A percentile compares a stretch with the other conserved stretches of the same genome.
phyloP scores from a whole-genome alignment of 1,140 invertebrate genomes.

The Drepana arcuata region DNA sequence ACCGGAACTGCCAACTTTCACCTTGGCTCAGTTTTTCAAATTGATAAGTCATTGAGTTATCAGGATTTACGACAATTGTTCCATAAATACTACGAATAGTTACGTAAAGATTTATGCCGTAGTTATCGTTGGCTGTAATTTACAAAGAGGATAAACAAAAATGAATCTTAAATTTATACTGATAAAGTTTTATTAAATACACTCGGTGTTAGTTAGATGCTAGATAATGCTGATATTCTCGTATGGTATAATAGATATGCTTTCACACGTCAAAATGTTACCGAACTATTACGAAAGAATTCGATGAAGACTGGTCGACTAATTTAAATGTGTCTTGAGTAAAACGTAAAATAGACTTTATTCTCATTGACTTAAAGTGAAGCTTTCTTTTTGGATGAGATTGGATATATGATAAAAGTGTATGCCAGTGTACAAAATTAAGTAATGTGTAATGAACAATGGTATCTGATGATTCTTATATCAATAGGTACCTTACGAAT shows the following conservation, averaged over 20 bases:
- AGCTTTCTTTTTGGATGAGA: no score
- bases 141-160: neutral
- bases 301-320: slow-evolving; percentile 3
- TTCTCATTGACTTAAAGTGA: no score
- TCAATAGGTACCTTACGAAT: no score
- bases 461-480: no score
- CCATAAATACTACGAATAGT: no score
- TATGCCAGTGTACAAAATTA: no score
- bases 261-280: slow-evolving; percentile 21
- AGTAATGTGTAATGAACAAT: no score
- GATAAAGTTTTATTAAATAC: slow-evolving; percentile 11
- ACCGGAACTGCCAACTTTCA: slow-evolving; percentile 60
- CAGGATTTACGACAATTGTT: slow-evolving; percentile 6
- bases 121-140: no score
- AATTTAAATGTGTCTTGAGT: neutral
- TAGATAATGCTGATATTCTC: neutral
- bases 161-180: neutral
- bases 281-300: slow-evolving; percentile 13
- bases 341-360: no score
- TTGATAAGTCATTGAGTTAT: slow-evolving; percentile 18
- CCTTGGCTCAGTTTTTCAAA: slow-evolving; percentile 28
- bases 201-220: slow-evolving; percentile 1
- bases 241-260: slow-evolving; percentile 4
- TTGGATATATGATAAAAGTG: no score
- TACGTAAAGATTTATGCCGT: no score